Conservation (phyloP, 2,113 vertebrate genomes). For the Corapipo altera region DNA sequence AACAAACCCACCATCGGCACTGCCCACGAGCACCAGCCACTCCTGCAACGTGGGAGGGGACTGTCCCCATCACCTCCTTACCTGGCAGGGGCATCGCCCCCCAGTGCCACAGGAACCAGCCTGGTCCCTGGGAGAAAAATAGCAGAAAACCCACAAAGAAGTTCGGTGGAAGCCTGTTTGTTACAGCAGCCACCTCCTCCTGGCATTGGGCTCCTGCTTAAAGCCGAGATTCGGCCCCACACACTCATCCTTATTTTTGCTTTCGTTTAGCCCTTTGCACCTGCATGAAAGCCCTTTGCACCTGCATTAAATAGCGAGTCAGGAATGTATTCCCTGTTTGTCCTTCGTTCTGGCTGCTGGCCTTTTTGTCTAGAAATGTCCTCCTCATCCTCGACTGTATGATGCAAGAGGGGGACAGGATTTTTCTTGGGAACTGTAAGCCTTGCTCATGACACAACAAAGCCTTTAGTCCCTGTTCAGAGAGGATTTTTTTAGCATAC, state of each 20-base stretch:
- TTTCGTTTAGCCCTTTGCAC: constrained; percentile 14
- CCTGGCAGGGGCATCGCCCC: background rate
- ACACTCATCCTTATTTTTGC: background rate
- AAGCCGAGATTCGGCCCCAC: background rate
- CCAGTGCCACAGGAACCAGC: fast-evolving
- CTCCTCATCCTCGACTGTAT: background rate
- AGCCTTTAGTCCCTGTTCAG: constrained; percentile 3
- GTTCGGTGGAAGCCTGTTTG: background rate
- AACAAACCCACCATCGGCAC: background rate
- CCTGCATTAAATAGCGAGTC: constrained; percentile 21
- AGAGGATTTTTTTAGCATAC: constrained; percentile 44
- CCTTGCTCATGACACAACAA: constrained; percentile 11
- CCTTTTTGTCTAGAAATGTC: constrained; percentile 38
- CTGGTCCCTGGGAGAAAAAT: background rate
- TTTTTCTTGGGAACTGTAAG: constrained; percentile 8
- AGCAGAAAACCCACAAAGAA: background rate
- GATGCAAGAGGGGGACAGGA: constrained; percentile 32
- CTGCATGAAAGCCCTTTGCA: background rate
- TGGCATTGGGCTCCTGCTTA: background rate
- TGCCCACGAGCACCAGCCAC: background rate
- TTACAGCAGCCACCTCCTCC: background rate
- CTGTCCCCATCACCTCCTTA: background rate
- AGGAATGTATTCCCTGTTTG: constrained; percentile 36
- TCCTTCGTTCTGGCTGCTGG: background rate
- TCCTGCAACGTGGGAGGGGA: background rate